Conservation (phyloP, 2,888 invertebrate genomes). For the Pomacea canaliculata region DNA sequence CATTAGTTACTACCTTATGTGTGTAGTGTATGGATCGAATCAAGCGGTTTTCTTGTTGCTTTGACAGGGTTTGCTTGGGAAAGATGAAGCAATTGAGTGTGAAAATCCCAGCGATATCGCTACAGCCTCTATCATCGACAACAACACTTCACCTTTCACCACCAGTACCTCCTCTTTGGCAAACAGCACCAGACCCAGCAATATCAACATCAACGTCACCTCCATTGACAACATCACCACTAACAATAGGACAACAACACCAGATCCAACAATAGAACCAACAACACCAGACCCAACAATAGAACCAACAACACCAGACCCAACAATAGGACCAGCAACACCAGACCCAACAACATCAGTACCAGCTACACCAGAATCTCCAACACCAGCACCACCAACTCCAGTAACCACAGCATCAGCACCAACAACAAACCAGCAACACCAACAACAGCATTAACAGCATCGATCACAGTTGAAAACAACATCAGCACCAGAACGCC, state of each 20-base stretch:
- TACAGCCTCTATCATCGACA: too few relatives aligned
- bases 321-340: neutral
- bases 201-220: neutral
- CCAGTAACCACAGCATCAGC: neutral
- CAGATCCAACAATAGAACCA: neutral
- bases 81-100: too few relatives aligned
- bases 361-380: neutral
- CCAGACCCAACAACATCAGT: neutral
- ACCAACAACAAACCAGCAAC: neutral
- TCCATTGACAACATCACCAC: neutral
- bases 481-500: neutral
- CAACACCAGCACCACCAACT: neutral
- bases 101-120: too few relatives aligned
- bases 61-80: too few relatives aligned
- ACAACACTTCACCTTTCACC: too few relatives aligned
- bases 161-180: too few relatives aligned
- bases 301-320: neutral
- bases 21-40: too few relatives aligned
- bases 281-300: neutral
- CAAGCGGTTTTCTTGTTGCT: too few relatives aligned
- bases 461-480: neutral
- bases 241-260: neutral
- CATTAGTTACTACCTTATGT: too few relatives aligned
- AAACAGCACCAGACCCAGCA: neutral
- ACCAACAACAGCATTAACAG: neutral